phyloP scores from a whole-genome alignment of 2,113 vertebrate species.

The Marmota monax region DNA sequence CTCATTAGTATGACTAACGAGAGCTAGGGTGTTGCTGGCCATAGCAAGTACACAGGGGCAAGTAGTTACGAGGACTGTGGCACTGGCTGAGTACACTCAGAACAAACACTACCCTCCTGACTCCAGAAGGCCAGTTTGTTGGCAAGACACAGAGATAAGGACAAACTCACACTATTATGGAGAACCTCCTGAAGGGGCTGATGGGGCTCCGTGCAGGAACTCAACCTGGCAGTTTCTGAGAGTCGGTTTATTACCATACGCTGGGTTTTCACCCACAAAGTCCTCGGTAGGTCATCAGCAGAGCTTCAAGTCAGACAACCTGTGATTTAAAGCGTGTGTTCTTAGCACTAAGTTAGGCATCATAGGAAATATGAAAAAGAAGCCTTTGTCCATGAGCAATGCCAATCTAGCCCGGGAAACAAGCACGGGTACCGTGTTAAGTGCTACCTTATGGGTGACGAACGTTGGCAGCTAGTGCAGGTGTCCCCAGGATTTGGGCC shows the following conservation, averaged over 20 bases:
- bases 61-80: background rate
- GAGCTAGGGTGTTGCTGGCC: background rate
- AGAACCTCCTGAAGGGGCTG: background rate
- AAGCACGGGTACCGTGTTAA: background rate
- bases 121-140: background rate
- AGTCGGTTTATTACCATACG: background rate
- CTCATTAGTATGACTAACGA: background rate
- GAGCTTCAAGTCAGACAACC: background rate
- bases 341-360: background rate
- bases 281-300: background rate
- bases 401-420: background rate
- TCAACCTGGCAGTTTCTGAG: background rate
- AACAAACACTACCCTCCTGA: background rate
- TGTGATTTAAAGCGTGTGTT: background rate
- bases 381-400: background rate
- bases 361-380: background rate
- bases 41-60: background rate
- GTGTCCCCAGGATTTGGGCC: background rate
- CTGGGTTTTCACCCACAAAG: background rate
- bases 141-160: background rate
- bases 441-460: background rate
- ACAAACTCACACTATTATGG: background rate
- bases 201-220: background rate
- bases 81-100: rapidly evolving
- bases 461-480: background rate